Conservation (phyloP, 2,888 invertebrate genomes). For the Agrotis segetum region DNA sequence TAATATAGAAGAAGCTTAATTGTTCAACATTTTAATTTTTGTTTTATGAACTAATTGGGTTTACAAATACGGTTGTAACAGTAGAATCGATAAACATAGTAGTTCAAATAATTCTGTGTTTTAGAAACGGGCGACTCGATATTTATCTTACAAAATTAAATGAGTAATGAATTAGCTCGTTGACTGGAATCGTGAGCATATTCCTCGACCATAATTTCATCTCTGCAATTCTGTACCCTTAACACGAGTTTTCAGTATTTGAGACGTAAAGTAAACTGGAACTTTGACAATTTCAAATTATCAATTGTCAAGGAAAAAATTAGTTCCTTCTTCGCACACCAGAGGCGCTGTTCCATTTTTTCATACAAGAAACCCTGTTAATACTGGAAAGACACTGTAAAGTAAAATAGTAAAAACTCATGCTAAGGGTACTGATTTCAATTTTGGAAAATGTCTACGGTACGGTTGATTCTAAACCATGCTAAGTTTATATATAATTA, state of each 20-base stretch:
- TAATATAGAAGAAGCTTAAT: background rate
- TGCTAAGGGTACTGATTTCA: too few species aligned
- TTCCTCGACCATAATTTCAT: constrained; percentile 14
- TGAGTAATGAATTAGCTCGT: background rate
- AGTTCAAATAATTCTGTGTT: background rate
- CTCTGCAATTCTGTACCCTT: constrained; percentile 48
- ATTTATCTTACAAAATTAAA: background rate
- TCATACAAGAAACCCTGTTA: too few species aligned
- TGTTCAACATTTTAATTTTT: background rate
- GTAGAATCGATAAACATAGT: background rate
- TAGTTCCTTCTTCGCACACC: too few species aligned
- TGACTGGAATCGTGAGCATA: background rate
- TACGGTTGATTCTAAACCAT: constrained; percentile 36
- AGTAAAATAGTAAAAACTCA: too few species aligned
- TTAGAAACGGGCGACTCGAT: background rate
- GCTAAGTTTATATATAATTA: background rate
- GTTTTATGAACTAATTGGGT: background rate
- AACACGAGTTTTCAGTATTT: too few species aligned
- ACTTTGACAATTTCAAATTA: too few species aligned
- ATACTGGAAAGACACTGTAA: too few species aligned
- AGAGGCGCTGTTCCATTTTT: too few species aligned
- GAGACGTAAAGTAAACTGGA: too few species aligned
- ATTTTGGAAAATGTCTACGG: constrained; percentile 26
- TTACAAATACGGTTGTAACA: background rate
- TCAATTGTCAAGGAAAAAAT: too few species aligned